Evolutionary conservation across 1,140 invertebrate genomes (phyloP).

Genomic region (Bombus haemorrhoidalis): DNA sequence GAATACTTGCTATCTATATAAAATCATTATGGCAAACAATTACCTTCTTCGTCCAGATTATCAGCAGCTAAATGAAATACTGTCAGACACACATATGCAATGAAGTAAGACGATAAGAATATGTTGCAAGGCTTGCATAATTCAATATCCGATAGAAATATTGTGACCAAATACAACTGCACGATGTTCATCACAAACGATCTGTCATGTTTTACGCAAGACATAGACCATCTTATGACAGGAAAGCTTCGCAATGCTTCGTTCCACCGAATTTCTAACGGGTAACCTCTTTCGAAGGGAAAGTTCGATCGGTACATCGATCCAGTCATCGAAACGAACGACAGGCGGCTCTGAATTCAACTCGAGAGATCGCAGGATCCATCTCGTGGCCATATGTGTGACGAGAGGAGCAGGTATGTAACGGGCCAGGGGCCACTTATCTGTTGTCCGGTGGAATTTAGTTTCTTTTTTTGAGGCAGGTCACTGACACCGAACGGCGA

Average conservation of each 20-base stretch:
- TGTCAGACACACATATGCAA: not conserved
- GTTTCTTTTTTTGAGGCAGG: slow-evolving; percentile 61
- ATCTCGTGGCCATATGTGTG: not conserved
- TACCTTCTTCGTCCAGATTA: not conserved
- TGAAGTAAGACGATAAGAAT: not conserved
- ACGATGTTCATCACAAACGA: not conserved
- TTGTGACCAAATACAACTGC: not conserved
- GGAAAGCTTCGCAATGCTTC: not conserved
- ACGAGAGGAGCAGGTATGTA: slow-evolving; percentile 30
- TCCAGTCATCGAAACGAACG: slow-evolving; percentile 30
- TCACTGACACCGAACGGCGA: slow-evolving; percentile 59
- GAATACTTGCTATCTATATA: not conserved
- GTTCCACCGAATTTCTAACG: slow-evolving; percentile 15
- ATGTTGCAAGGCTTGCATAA: not conserved
- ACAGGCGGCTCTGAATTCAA: slow-evolving; percentile 32
- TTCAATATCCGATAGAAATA: slow-evolving; percentile 8
- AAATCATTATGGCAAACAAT: not conserved
- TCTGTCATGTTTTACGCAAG: slow-evolving; percentile 4
- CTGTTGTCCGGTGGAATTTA: slow-evolving; percentile 38
- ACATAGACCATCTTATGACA: not conserved
- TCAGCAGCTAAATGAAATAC: slow-evolving; percentile 2
- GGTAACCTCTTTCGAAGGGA: not conserved
- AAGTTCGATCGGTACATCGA: slow-evolving; percentile 32
- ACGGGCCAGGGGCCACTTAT: slow-evolving; percentile 24
- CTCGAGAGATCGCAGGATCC: slow-evolving; percentile 20